A percentile compares a stretch with the other conserved stretches of the same genome.
These are phyloP conservation scores for Athalia cordata DNA, from an alignment of 2,888 invertebrate genomes.

Conservation along the genomic window DNA sequence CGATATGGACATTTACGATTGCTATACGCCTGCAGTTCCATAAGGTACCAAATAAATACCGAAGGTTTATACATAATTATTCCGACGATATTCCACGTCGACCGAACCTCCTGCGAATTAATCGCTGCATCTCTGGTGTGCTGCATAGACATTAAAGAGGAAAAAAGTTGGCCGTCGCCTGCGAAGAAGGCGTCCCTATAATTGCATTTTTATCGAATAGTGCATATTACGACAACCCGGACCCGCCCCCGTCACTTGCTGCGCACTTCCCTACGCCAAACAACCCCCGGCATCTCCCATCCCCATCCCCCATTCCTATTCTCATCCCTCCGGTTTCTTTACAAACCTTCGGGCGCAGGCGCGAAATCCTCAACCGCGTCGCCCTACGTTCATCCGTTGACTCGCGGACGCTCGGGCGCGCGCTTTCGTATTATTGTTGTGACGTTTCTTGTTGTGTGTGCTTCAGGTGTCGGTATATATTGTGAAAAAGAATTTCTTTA, in stretches of 20 bases:
- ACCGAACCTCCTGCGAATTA: too few relatives aligned
- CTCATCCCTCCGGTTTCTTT: constrained; percentile 24
- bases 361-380: constrained; percentile 15
- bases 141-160: background rate
- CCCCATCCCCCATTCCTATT: constrained; percentile 28
- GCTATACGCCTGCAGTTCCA: too few relatives aligned
- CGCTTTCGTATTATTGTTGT: constrained; percentile 41
- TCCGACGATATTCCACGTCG: too few relatives aligned
- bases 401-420: constrained; percentile 24
- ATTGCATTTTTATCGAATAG: constrained; percentile 38
- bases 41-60: too few relatives aligned
- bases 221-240: constrained; percentile 7
- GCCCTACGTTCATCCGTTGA: constrained; percentile 9
- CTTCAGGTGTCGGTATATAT: too few relatives aligned
- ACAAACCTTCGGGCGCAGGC: constrained; percentile 8
- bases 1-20: too few relatives aligned
- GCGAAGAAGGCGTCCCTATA: background rate
- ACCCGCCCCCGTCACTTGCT: constrained; percentile 34
- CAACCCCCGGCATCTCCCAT: constrained; percentile 14
- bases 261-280: constrained; percentile 38
- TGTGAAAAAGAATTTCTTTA: too few relatives aligned
- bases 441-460: constrained; percentile 27
- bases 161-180: background rate
- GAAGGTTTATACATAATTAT: too few relatives aligned
- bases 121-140: too few relatives aligned